These are phyloP conservation scores for Eurystomus glaucurus DNA, from an alignment of 2,797 vertebrate species.

Conservation along the genomic window DNA sequence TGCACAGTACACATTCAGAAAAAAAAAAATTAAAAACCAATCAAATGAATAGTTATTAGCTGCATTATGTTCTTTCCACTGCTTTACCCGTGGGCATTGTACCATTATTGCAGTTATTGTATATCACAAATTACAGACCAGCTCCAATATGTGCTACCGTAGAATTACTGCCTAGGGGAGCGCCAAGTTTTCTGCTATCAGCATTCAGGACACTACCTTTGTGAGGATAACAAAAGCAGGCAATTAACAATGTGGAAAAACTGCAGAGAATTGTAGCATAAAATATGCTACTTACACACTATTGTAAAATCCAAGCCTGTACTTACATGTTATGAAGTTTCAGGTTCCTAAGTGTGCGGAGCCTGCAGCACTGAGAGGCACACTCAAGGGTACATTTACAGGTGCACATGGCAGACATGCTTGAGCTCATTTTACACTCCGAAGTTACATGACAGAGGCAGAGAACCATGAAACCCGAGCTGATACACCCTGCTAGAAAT, in stretches of 20 bases:
- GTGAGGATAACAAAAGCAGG: background rate
- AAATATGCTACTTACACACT: background rate
- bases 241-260: background rate
- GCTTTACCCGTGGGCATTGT: slow-evolving; percentile 31
- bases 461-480: accelerated
- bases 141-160: background rate
- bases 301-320: background rate
- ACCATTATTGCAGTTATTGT: slow-evolving; percentile 34
- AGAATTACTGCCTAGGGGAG: background rate
- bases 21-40: background rate
- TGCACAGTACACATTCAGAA: background rate
- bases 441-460: background rate
- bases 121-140: slow-evolving; percentile 15
- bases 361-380: accelerated
- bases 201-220: background rate
- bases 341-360: background rate
- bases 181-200: slow-evolving; percentile 17
- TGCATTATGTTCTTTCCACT: slow-evolving; percentile 29
- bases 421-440: background rate
- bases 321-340: background rate
- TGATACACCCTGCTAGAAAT: background rate
- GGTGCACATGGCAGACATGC: background rate
- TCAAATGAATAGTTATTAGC: slow-evolving; percentile 47
- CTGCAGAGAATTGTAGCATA: background rate
- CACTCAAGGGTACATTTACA: no score